These are phyloP conservation scores for Brienomyrus brachyistius DNA, from an alignment of 2,113 vertebrate genomes.

Conservation along the genomic window DNA sequence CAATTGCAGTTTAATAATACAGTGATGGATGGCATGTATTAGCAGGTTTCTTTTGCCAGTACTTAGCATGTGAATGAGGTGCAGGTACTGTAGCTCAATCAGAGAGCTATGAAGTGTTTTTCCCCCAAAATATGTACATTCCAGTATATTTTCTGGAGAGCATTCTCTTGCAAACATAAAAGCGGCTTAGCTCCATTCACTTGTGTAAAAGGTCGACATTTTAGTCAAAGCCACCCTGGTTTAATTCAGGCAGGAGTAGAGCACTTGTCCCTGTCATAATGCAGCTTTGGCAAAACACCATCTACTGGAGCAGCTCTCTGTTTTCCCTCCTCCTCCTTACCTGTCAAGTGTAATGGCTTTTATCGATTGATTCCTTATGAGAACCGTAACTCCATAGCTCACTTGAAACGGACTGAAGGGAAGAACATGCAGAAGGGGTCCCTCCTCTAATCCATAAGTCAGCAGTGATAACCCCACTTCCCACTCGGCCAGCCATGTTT, in stretches of 20 bases:
- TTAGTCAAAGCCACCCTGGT: constrained; percentile 23
- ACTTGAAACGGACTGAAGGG: constrained; percentile 51
- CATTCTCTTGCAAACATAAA: neutral
- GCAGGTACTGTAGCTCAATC: constrained; percentile 20
- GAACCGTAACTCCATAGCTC: constrained; percentile 46
- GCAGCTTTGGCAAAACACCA: constrained; percentile 34
- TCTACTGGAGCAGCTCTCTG: constrained; percentile 24
- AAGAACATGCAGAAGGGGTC: constrained; percentile 36
- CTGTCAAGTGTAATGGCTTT: constrained; percentile 35
- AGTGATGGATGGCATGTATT: constrained; percentile 41
- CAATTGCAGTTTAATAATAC: constrained; percentile 45
- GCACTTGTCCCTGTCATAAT: constrained; percentile 37
- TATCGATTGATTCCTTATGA: constrained; percentile 40
- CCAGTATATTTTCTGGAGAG: neutral
- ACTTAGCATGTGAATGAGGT: constrained; percentile 24
- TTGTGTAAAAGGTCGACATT: constrained; percentile 1
- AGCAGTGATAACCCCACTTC: constrained; percentile 49
- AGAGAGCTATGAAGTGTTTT: constrained; percentile 14
- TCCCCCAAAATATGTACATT: neutral
- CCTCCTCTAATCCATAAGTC: constrained; percentile 59
- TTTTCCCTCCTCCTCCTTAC: constrained; percentile 35
- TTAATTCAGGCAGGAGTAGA: constrained; percentile 28
- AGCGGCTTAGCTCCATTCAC: constrained; percentile 4
- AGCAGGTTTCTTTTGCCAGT: constrained; percentile 18
- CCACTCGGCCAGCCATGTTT: constrained; percentile 43